These are phyloP conservation scores for Willisornis vidua DNA, from an alignment of 2,113 vertebrate species.

Conservation along the genomic window DNA sequence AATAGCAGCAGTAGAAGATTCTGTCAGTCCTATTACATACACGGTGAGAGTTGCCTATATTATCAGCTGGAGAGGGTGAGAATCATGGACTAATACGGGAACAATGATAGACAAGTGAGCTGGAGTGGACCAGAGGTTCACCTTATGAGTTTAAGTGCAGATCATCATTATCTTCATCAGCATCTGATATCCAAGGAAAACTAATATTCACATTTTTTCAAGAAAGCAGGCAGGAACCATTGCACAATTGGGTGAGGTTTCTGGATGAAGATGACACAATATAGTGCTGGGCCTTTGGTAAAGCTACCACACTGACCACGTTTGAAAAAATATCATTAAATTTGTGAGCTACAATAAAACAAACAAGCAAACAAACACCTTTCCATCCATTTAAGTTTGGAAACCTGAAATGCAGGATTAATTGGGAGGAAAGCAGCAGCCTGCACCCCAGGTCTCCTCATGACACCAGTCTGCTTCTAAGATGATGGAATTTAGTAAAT, in stretches of 20 bases:
- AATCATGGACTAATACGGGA: slow-evolving; percentile 46
- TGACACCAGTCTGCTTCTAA: slow-evolving; percentile 84
- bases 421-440: slow-evolving; percentile 76
- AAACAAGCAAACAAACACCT: background rate
- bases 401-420: slow-evolving; percentile 77
- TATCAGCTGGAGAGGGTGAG: slow-evolving; percentile 47
- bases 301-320: background rate
- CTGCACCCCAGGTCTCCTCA: slow-evolving; percentile 77
- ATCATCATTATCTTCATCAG: background rate
- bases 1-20: slow-evolving; percentile 32
- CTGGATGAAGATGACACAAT: background rate
- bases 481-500: slow-evolving; percentile 88
- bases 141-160: background rate
- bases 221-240: background rate
- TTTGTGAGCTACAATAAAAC: background rate
- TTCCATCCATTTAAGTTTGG: slow-evolving; percentile 43
- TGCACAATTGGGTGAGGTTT: background rate
- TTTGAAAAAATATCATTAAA: background rate
- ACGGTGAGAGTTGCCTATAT: slow-evolving; percentile 30
- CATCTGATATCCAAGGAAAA: background rate
- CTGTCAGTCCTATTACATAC: slow-evolving; percentile 38
- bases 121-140: slow-evolving; percentile 44
- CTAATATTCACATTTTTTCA: background rate
- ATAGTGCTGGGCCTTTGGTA: background rate
- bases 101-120: slow-evolving; percentile 55